Evolutionary conservation across 2,888 invertebrate species (phyloP).

Genomic region (Philereme vetulata): DNA sequence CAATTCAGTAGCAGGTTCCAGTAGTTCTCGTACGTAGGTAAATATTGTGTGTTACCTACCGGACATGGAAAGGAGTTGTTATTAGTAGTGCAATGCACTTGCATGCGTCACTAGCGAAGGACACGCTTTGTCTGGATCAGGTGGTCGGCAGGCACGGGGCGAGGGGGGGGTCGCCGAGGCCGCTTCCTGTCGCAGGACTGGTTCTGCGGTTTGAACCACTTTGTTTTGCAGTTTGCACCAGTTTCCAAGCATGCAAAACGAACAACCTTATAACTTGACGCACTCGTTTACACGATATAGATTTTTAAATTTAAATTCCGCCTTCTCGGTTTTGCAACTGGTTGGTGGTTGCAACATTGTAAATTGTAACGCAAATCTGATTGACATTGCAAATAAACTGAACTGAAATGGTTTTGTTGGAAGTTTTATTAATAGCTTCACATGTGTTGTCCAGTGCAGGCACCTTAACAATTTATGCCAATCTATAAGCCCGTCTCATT

Average conservation of each 20-base stretch:
- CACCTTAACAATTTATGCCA: neutral
- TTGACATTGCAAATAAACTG: constrained; percentile 10
- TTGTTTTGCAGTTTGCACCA: constrained; percentile 79
- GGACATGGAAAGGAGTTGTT: constrained; percentile 72
- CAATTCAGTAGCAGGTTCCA: constrained; percentile 8
- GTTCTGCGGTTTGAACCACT: constrained; percentile 79
- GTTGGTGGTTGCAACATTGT: constrained; percentile 18
- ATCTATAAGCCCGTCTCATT: neutral
- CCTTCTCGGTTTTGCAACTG: constrained; percentile 26
- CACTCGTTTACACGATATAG: constrained; percentile 37
- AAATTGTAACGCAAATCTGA: constrained; percentile 17
- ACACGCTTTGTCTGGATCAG: constrained; percentile 81
- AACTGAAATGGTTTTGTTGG: constrained; percentile 4
- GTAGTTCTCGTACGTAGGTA: constrained; percentile 23
- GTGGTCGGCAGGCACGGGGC: constrained; percentile 53
- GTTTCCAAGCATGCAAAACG: constrained; percentile 68
- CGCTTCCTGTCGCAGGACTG: constrained; percentile 81
- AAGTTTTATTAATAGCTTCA: neutral
- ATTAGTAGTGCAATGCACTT: constrained; percentile 80
- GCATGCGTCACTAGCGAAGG: constrained; percentile 78
- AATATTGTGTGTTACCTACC: constrained; percentile 57
- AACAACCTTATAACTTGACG: constrained; percentile 66
- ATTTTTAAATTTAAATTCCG: constrained; percentile 32
- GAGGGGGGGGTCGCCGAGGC: constrained; percentile 63
- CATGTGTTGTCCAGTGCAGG: neutral